Conservation (phyloP, 2,888 invertebrate species). For the Perithous albicinctus region DNA sequence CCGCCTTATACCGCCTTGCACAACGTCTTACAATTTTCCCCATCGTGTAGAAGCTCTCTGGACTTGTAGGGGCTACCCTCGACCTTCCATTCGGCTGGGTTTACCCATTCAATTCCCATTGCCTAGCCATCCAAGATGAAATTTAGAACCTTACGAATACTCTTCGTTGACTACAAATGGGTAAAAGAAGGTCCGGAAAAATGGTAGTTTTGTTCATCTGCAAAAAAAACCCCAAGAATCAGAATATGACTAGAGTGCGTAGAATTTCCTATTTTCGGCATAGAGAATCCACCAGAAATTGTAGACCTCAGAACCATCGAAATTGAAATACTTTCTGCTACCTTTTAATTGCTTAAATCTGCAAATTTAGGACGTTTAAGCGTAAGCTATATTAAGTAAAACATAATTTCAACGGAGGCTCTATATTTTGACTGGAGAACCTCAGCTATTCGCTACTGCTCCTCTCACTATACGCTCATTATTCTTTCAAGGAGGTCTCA, state of each 20-base stretch:
- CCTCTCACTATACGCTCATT: conserved; percentile 53
- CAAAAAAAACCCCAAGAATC: too few relatives aligned
- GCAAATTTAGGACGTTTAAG: neutral
- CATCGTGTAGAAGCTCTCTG: conserved; percentile 37
- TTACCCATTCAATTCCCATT: conserved; percentile 42
- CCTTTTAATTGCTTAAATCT: neutral
- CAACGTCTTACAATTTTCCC: conserved; percentile 75
- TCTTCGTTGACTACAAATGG: neutral
- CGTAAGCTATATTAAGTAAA: neutral
- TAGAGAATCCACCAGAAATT: neutral
- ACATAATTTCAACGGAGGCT: neutral
- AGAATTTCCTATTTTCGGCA: neutral
- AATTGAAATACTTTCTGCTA: neutral
- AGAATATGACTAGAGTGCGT: neutral
- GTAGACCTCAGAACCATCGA: neutral
- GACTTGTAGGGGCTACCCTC: conserved; percentile 42
- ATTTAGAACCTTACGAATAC: conserved; percentile 45
- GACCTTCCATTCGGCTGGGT: conserved; percentile 37
- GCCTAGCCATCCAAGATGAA: conserved; percentile 61
- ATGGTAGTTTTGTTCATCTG: neutral
- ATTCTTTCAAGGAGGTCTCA: conserved; percentile 59
- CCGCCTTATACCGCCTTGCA: conserved; percentile 72
- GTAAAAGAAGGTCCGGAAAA: neutral
- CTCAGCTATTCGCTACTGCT: conserved; percentile 14
- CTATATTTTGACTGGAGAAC: neutral